A percentile compares a stretch with the other conserved stretches of the same genome.
Conservation (phyloP, 2,888 invertebrate genomes). For the Apeira syringaria region DNA sequence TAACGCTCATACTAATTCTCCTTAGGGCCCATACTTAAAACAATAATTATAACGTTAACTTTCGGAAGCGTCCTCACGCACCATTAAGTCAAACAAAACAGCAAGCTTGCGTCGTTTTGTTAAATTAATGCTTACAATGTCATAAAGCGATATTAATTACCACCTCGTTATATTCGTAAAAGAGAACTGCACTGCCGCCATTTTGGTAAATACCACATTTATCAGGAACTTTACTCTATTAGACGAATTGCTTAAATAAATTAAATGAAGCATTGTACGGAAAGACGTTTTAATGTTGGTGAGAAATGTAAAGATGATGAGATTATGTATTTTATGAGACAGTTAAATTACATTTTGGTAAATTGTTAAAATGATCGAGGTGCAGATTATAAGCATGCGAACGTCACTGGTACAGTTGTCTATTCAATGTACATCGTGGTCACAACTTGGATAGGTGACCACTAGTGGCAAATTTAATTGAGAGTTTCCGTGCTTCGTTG, state of each 20-base stretch:
- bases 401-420: too few relatives aligned
- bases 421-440: too few relatives aligned
- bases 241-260: conserved; percentile 26
- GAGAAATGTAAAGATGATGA: conserved; percentile 15
- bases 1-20: background rate
- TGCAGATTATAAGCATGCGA: too few relatives aligned
- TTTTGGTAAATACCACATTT: conserved; percentile 51
- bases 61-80: conserved; percentile 23
- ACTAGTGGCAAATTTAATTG: too few relatives aligned
- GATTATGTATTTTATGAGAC: conserved; percentile 22
- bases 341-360: conserved; percentile 23
- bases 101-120: conserved; percentile 66
- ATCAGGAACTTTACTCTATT: conserved; percentile 43
- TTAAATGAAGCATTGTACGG: conserved; percentile 30
- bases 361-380: background rate
- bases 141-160: conserved; percentile 67
- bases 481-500: too few relatives aligned
- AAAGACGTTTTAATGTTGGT: conserved; percentile 2
- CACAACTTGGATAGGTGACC: too few relatives aligned
- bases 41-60: conserved; percentile 10
- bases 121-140: conserved; percentile 65
- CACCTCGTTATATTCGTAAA: conserved; percentile 51
- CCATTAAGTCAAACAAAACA: conserved; percentile 55
- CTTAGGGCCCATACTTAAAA: background rate
- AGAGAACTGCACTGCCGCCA: conserved; percentile 24